Evolutionary conservation across 2,888 invertebrate genomes (phyloP), one percentile per base, ranked within the genome.

Genomic region (Cremastobaeus sp.): DNA sequence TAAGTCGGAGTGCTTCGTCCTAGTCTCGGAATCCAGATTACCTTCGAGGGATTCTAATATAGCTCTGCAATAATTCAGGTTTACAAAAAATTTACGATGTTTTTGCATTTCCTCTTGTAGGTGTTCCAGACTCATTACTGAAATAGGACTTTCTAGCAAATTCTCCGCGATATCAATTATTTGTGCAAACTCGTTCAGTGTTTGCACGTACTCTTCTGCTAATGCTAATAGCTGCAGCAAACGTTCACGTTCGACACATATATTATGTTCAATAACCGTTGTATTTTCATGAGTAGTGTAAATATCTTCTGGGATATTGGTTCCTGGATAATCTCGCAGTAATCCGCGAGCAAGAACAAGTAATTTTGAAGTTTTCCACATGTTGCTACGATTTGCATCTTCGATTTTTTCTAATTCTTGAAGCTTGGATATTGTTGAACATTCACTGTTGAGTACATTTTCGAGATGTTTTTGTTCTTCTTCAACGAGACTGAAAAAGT

Each of bases 21-120:
- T 90, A 0, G 96, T 95, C 86, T 95, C 95, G 30, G 90, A 90
- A 81, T 96, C 96, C 32, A 96, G 89, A 84, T 95, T 95, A 76
- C 93, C 93, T 87, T 95, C 95, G 17, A 96, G 88, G 0, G 95
- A 95, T 86, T 96, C 96, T 32, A 96, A 89, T 80, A 96, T 95
- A 8, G 94, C 94, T 78, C 95, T 91, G 82, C 96, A 96, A 77
- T 96, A 95, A 81, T 95, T 96, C 5, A 96, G 88, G 79, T 95
- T 96, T 0, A 95, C 94, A 83, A 96, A 96, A 89, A 96, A 96
- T 83, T 94, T 95, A 32, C 96, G 90, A 81, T 96, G 95, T 83
- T 95, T 96, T 81, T 95, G 95, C 88, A 96, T 94, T 89, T 96
- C 96, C 81, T 95, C 94, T 81, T 95, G 94, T n/a, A 96, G 88